Conservation (phyloP, 2,888 invertebrate genomes). For the Glyphotaelius pellucidus region DNA sequence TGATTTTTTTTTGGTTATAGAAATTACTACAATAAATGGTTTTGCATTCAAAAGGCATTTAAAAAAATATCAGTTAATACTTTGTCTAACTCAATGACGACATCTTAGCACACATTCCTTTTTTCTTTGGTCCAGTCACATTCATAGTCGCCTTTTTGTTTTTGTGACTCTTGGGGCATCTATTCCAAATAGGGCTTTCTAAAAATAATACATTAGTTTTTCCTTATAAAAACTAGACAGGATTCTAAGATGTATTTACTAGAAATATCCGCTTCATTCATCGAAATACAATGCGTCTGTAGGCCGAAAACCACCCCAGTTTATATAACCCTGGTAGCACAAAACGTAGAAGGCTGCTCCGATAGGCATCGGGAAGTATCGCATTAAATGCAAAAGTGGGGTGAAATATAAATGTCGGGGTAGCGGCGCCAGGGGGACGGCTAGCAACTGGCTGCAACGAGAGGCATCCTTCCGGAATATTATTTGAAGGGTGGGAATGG, state of each 20-base stretch:
- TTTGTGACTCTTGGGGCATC: too few relatives aligned
- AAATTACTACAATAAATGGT: too few relatives aligned
- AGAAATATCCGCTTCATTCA: neutral
- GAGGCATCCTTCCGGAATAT: neutral
- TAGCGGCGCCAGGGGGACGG: slow-evolving; percentile 41
- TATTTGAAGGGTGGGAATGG: neutral
- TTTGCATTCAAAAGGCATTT: too few relatives aligned
- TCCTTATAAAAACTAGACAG: too few relatives aligned
- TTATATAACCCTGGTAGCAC: neutral
- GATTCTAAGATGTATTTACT: neutral
- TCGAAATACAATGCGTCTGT: neutral
- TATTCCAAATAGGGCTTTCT: too few relatives aligned
- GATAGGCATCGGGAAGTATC: slow-evolving; percentile 12
- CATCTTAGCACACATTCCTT: too few relatives aligned
- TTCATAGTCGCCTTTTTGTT: too few relatives aligned
- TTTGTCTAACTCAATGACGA: too few relatives aligned
- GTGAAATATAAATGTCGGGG: neutral
- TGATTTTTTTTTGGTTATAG: too few relatives aligned
- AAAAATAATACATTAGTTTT: too few relatives aligned
- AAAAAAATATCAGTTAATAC: too few relatives aligned
- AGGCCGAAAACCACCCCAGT: neutral
- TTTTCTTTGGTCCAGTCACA: too few relatives aligned
- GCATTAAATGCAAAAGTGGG: slow-evolving; percentile 49
- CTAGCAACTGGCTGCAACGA: neutral
- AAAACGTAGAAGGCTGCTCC: neutral